Conservation (phyloP, 2,888 invertebrate genomes). For the Amphipyra berbera region DNA sequence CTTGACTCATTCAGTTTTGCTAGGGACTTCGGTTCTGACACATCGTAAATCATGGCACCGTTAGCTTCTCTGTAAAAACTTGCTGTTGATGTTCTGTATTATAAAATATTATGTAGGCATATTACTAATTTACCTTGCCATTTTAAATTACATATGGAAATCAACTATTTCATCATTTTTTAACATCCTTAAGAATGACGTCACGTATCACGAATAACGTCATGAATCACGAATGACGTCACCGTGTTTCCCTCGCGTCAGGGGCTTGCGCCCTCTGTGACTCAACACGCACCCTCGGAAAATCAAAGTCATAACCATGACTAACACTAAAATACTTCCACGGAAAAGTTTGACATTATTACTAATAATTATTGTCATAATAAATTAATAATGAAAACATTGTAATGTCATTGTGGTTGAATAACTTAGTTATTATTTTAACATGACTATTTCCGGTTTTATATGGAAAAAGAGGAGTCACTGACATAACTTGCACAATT, state of each 20-base stretch:
- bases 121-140: too few species aligned
- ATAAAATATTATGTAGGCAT: too few species aligned
- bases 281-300: constrained; percentile 26
- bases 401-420: not conserved
- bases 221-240: constrained; percentile 32
- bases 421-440: not conserved
- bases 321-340: constrained; percentile 9
- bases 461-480: not conserved
- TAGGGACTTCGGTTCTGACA: too few species aligned
- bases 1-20: too few species aligned
- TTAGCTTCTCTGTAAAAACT: too few species aligned
- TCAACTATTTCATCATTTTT: constrained; percentile 8
- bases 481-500: too few species aligned
- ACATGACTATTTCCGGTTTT: not conserved
- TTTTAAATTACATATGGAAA: too few species aligned
- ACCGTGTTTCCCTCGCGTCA: constrained; percentile 25
- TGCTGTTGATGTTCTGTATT: too few species aligned
- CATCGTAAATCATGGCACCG: too few species aligned
- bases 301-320: constrained; percentile 13
- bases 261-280: constrained; percentile 36
- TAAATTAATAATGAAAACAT: not conserved
- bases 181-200: constrained; percentile 10
- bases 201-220: constrained; percentile 24
- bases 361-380: constrained; percentile 6
- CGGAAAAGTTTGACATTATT: constrained; percentile 1